phyloP scores from a whole-genome alignment of 2,797 vertebrate genomes.

The Xenentodon cancila region DNA sequence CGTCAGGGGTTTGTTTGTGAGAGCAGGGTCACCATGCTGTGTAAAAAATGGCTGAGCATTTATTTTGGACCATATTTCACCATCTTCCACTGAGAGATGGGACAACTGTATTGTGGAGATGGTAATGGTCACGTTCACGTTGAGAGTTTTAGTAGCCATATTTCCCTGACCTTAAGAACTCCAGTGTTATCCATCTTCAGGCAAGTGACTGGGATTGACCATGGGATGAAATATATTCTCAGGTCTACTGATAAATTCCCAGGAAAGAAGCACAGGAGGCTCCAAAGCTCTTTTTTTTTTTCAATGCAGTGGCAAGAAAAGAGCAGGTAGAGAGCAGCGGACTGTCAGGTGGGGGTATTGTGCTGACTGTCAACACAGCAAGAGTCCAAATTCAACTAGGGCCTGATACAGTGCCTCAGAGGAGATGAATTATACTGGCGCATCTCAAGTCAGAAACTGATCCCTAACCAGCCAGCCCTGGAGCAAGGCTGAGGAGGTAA shows the following conservation, averaged over 20 bases:
- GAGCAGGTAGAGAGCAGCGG: conserved; percentile 50
- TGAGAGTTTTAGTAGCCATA: conserved; percentile 83
- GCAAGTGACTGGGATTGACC: conserved; percentile 72
- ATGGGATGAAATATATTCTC: conserved; percentile 80
- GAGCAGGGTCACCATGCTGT: conserved; percentile 45
- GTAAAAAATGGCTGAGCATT: conserved; percentile 62
- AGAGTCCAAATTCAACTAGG: conserved; percentile 49
- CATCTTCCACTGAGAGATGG: conserved; percentile 60
- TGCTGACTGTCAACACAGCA: conserved; percentile 63
- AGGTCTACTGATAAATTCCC: conserved; percentile 74
- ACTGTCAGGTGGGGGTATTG: conserved; percentile 53
- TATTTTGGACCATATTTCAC: conserved; percentile 72
- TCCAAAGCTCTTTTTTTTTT: conserved; percentile 68
- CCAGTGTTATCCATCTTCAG: conserved; percentile 77
- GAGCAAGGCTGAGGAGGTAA: conserved; percentile 56
- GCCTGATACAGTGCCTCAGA: conserved; percentile 44
- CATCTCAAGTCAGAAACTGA: conserved; percentile 55
- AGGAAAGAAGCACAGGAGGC: conserved; percentile 53
- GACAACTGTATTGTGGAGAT: conserved; percentile 78
- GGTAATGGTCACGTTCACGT: conserved; percentile 80
- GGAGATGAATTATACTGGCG: conserved; percentile 58
- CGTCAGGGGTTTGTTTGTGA: conserved; percentile 54
- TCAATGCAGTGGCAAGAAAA: conserved; percentile 61
- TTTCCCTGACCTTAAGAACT: conserved; percentile 81
- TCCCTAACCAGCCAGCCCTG: conserved; percentile 57